phyloP scores from a whole-genome alignment of 2,888 invertebrate genomes.

The Polia nebulosa region DNA sequence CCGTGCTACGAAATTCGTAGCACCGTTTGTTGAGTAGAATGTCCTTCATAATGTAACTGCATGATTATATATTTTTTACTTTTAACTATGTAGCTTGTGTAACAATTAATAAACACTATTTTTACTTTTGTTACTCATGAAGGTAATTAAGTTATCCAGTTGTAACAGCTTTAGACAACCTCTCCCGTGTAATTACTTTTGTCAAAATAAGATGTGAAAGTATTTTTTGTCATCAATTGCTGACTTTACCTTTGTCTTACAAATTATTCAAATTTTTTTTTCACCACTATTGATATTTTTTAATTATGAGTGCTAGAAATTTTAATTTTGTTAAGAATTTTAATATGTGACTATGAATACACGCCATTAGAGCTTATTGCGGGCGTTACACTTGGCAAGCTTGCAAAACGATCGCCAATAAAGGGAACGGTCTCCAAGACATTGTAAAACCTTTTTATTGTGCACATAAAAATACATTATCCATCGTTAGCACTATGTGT shows the following conservation, averaged over 20 bases:
- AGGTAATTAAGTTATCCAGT: neutral
- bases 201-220: constrained; percentile 22
- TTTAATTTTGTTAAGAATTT: constrained; percentile 43
- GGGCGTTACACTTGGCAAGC: constrained; percentile 68
- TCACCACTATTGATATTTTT: constrained; percentile 15
- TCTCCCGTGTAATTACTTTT: constrained; percentile 18
- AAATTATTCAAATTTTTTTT: constrained; percentile 12
- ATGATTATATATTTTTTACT: neutral
- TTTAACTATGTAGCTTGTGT: neutral
- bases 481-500: constrained; percentile 64
- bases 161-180: constrained; percentile 13
- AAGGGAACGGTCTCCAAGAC: constrained; percentile 65
- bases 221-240: constrained; percentile 29
- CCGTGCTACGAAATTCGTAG: constrained; percentile 54
- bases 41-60: neutral
- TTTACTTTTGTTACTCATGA: neutral
- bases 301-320: neutral
- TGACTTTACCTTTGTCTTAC: constrained; percentile 24
- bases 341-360: constrained; percentile 63
- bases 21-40: neutral
- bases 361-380: constrained; percentile 66
- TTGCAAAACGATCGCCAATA: constrained; percentile 71
- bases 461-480: constrained; percentile 71
- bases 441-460: constrained; percentile 74
- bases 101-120: neutral